phyloP scores from a whole-genome alignment of 2,113 vertebrate species.

The Sturnus vulgaris region DNA sequence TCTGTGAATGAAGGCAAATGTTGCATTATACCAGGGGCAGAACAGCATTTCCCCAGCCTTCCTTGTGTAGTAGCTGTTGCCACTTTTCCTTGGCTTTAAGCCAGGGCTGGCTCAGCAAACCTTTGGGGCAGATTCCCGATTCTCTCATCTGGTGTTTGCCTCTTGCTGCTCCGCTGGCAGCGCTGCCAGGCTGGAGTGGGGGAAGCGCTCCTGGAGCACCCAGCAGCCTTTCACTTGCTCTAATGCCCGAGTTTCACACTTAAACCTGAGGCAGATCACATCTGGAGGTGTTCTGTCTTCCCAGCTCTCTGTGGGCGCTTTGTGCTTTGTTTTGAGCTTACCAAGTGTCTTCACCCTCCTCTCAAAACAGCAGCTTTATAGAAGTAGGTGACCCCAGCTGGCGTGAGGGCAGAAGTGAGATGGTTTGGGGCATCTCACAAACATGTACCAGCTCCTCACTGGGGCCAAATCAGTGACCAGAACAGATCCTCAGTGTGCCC shows the following conservation, averaged over 20 bases:
- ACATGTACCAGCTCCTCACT: accelerated
- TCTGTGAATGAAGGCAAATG: neutral
- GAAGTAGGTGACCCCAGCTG: neutral
- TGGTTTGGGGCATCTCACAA: neutral
- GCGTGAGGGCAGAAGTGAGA: neutral
- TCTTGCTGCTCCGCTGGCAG: accelerated
- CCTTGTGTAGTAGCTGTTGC: neutral
- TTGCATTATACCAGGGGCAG: neutral
- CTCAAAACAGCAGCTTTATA: neutral
- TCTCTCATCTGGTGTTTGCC: neutral
- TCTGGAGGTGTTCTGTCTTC: neutral
- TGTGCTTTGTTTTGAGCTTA: neutral
- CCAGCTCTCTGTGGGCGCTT: neutral
- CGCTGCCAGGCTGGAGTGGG: neutral
- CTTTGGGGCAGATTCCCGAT: neutral
- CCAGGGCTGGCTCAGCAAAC: neutral
- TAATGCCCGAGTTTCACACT: neutral
- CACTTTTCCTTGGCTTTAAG: neutral
- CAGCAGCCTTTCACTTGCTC: neutral
- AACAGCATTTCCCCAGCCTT: neutral
- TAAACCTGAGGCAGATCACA: neutral
- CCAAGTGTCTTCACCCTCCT: neutral
- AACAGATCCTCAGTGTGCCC: neutral
- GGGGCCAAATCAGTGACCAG: neutral
- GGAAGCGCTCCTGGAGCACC: too few relatives aligned